These are phyloP conservation scores for Zaprionus tsacasi DNA, from an alignment of 1,140 invertebrate species.

Conservation along the genomic window DNA sequence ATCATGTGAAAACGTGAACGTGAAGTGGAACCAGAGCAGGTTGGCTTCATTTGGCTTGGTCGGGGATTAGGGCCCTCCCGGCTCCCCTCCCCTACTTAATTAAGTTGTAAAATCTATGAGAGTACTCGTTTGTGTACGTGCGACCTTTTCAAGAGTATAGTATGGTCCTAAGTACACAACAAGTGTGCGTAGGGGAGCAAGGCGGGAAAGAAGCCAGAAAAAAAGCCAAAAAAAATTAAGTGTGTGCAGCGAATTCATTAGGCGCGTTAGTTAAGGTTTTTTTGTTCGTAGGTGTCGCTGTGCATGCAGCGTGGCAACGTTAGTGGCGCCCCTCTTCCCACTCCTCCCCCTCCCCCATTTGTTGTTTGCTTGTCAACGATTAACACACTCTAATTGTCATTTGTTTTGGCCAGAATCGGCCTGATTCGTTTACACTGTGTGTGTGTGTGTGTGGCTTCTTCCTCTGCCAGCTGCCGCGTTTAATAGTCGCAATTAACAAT, in stretches of 20 bases:
- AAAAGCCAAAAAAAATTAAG: constrained; percentile 32
- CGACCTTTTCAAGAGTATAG: constrained; percentile 45
- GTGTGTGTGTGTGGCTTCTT: neutral
- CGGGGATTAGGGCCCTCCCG: constrained; percentile 44
- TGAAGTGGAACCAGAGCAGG: neutral
- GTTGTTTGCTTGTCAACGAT: constrained; percentile 48
- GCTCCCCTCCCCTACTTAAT: constrained; percentile 42
- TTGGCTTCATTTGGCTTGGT: constrained; percentile 62
- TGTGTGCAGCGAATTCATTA: constrained; percentile 56
- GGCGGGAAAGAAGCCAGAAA: neutral
- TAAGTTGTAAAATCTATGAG: constrained; percentile 72
- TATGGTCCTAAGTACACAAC: constrained; percentile 74
- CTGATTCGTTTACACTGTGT: neutral
- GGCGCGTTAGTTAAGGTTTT: constrained; percentile 25
- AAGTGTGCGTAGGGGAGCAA: constrained; percentile 5
- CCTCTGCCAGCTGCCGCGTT: neutral
- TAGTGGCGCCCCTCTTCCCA: constrained; percentile 22
- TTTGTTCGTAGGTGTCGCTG: constrained; percentile 46
- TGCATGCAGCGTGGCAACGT: constrained; percentile 42
- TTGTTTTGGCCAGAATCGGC: constrained; percentile 57
- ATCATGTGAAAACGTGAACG: constrained; percentile 46
- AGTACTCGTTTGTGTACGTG: constrained; percentile 31
- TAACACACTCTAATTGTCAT: constrained; percentile 78
- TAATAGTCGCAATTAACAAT: constrained; percentile 64
- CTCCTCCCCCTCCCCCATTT: neutral